Evolutionary conservation across 2,113 vertebrate genomes (phyloP), one percentile per base, ranked within the genome.

Genomic region (Otolemur garnettii): DNA sequence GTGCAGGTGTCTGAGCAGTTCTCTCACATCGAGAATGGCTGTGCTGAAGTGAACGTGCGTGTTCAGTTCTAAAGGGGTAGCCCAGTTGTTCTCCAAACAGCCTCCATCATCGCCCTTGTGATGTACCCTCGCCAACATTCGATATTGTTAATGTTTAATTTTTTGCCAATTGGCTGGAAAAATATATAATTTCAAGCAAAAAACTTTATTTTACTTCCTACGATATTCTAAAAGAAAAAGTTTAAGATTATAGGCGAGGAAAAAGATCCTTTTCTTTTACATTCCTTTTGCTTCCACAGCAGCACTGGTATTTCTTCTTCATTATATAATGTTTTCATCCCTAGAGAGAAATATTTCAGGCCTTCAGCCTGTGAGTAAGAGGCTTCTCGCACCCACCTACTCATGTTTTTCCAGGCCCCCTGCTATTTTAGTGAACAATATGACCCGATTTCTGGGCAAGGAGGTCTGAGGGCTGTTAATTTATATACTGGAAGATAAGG

Each of bases 361-460:
- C 62, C 38, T 11, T 8, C 45, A 42, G 88, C 74, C 74, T 62
- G 26, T 38, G 74, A 42, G n/a, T n/a, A 69, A 62, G 42, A 80
- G 42, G n/a, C 57, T 28, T 64, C 75, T 22, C 28, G 45, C 15
- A 69, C 53, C 38, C 55, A 80, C n/a, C 64, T 35, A 9, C 38
- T 57, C 5, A 10, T 33, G 26, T 12, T 18, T 33, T n/a, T 22
- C 62, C 22, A 50, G 55, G 2, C 64, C n/a, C 22, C 1, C 2
- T 9, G n/a, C 30, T 53, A 45, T 77, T 81, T 85, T 81, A 26
- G 68, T 85, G 72, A 74, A 33, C 15, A 30, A 15, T 33, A 10
- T 21, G 64, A 68, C 60, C 87, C 79, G 21, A 60, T 85, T 95
- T 92, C 50, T 62, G 79, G 81, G 28, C 74, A 42, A 80, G n/a